Base-by-base conservation (phyloP, 2,888 invertebrate species). In the Pherbina coryleti region DNA sequence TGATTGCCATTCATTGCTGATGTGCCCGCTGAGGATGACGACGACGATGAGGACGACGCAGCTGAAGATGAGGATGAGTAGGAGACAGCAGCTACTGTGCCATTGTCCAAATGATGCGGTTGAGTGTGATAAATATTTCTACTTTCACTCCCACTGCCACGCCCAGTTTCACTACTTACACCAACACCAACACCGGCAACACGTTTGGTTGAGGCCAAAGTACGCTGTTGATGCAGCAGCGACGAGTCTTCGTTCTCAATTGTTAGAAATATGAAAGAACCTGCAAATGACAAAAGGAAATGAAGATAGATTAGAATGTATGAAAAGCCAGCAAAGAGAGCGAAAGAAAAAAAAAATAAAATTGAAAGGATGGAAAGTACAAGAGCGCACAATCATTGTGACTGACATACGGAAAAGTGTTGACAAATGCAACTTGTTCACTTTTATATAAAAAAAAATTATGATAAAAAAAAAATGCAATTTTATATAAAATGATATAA, bases 221-320 rank as follows among this genome's bases (percentile, higher is more conserved):
- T 92, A 81, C 90, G 89, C 85, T 91, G 91, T 82, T 92, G 92
- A 83, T 87, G 87, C 79, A 87, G 83, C 51, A 82, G 79, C 51
- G 80, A 79, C 80, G 89, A 87, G 84, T 89, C 88, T 87, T 88
- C 88, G 76, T 87, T 88, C 90, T 96, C 96, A 85, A 96, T 95
- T 73, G 95, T 94, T 84, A 96, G 91, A 90, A 96, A 96, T 90
- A 96, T 94, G 88, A 96, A 94, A 77, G 95, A 95, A 75, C 94
- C 94, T 86, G 92, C 85, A 85, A 92, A 91, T 78, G 79, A 79
- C 77, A 79, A 79, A 78, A 74, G 79, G 80, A 80, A 80, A 80
- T 81, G 78, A 79, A 79, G 78, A 80, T 78, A 75, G 73, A 79
- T 79, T 72, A 76, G 57, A 25, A 44, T 44, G 73, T 22, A 28